Evolutionary conservation across 1,140 invertebrate species (phyloP), one percentile per base, ranked within the genome.

Genomic region (Nephotettix cincticeps): DNA sequence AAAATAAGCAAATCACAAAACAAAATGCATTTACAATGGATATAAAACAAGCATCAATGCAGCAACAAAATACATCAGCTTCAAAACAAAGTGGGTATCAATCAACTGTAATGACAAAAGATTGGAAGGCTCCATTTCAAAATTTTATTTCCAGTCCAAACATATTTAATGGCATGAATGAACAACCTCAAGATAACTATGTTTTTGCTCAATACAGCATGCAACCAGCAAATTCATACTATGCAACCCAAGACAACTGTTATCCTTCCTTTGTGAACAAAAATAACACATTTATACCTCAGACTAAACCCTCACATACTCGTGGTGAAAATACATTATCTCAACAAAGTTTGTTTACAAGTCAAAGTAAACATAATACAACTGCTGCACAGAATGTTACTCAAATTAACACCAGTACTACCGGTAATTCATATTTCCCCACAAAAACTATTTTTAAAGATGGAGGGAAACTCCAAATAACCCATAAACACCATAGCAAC

Each of bases 141-240:
- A 25, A 51, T 40, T 70, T 61, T 70, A 61, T 70, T 23, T 58
- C 68, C 2, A 70, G 68, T 25, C 68, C 68, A 29, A 70, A 51
- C 11, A 30, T 69, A 14, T 70, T 70, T 25, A 68, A 47, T 45
- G 2, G 54, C 6, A 23, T 70, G 11, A 70, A 32, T 61, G 68
- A 70, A 21, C n/a, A n/a, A n/a, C 61, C 68, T 17, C 68, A 51
- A 63, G 68, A 70, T 23, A 51, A 70, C 45, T 61, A 23, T 36
- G 21, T 70, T 27, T 70, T 58, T 36, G 56, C 54, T 19, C 32
- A 56, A 28, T 54, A 51, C 25, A 21, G 19, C 19, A 51, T 54
- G 14, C 27, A 27, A 21, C 25, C 64, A 67, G 11, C 68, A 28
- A 70, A 54, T 30, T 63, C 56, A 1, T 70, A 70, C 32, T 70